These are phyloP conservation scores for Callocephalon fimbriatum DNA, from an alignment of 2,113 vertebrate species.

Conservation along the genomic window DNA sequence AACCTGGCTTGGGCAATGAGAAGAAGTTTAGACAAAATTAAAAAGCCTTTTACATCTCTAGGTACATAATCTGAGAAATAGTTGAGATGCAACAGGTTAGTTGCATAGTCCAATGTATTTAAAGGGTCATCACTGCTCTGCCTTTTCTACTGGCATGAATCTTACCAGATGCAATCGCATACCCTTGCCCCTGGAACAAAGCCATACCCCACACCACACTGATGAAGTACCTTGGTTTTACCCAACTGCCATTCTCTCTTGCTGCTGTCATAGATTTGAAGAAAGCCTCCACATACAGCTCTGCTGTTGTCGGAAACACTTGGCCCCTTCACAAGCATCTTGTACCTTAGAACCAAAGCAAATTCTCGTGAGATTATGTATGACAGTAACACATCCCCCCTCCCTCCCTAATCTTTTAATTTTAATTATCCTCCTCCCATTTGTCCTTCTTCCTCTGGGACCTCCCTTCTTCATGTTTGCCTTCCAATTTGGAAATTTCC, in stretches of 20 bases:
- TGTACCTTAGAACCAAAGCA: slow-evolving; percentile 81
- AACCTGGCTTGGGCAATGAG: neutral
- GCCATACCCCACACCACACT: neutral
- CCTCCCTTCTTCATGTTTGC: neutral
- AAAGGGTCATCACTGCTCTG: neutral
- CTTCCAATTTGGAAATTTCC: slow-evolving; percentile 44
- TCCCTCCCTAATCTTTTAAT: neutral
- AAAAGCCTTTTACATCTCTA: neutral
- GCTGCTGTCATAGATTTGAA: slow-evolving; percentile 76
- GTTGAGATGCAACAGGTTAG: neutral
- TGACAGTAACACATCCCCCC: neutral
- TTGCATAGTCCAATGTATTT: neutral
- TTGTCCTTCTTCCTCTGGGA: neutral
- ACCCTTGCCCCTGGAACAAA: neutral
- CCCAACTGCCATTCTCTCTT: slow-evolving; percentile 88
- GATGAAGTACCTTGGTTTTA: slow-evolving; percentile 86
- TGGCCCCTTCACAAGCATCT: slow-evolving; percentile 81
- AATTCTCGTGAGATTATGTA: neutral
- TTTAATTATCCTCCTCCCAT: neutral
- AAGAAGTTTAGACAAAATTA: neutral
- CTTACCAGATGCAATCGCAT: neutral
- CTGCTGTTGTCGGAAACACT: slow-evolving; percentile 66
- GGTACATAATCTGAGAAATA: neutral
- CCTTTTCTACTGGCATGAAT: neutral
- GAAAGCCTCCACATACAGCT: slow-evolving; percentile 78